Conservation (phyloP, 2,888 invertebrate species). For the Neoscelio sp. region DNA sequence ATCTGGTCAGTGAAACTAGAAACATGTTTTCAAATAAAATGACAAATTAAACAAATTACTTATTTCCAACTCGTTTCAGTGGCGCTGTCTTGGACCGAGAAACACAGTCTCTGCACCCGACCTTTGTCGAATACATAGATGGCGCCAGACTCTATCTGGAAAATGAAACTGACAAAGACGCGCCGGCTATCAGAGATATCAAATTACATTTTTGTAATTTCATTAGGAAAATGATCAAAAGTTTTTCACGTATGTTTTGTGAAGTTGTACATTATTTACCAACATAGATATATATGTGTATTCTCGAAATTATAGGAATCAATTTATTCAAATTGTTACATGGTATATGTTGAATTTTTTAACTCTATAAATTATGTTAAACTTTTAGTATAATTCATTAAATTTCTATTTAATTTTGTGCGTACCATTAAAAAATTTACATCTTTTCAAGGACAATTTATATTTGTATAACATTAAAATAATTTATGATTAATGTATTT, state of each 20-base stretch:
- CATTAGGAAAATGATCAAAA: constrained; percentile 95
- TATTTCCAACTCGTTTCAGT: constrained; percentile 83
- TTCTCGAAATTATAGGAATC: no score
- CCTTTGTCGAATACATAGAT: constrained; percentile 97
- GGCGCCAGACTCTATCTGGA: constrained; percentile 96
- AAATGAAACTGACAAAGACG: constrained; percentile 96
- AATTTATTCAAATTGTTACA: no score
- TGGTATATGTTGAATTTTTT: no score
- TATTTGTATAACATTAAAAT: no score
- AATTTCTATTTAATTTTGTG: no score
- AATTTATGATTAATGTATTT: no score
- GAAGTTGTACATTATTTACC: no score
- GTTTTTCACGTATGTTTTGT: constrained; percentile 91
- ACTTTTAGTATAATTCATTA: no score
- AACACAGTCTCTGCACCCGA: constrained; percentile 92
- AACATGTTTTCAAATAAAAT: background rate
- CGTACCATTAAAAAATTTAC: no score
- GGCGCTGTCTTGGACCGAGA: constrained; percentile 93
- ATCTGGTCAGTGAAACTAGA: constrained; percentile 81
- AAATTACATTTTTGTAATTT: constrained; percentile 97
- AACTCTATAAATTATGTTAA: no score
- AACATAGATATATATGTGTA: no score
- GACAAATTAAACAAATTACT: background rate
- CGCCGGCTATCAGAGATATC: constrained; percentile 91
- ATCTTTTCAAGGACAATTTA: no score